phyloP scores from a whole-genome alignment of 2,888 invertebrate genomes.

The Eueremaeus valkanovi region DNA sequence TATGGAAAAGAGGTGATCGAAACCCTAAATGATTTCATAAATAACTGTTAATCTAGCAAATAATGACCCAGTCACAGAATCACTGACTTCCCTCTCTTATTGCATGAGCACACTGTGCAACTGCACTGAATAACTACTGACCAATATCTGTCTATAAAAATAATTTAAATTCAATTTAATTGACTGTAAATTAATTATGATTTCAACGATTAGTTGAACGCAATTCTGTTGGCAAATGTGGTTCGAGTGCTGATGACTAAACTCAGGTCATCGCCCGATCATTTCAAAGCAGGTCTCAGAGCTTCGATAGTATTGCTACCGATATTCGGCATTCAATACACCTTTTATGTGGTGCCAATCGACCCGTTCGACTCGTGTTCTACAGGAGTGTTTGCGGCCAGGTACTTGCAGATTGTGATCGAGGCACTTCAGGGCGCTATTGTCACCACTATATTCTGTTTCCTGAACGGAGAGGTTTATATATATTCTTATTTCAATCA shows the following conservation, averaged over 20 bases:
- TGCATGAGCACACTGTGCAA: no score
- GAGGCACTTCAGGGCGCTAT: slow-evolving; percentile 59
- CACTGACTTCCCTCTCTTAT: no score
- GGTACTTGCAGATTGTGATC: slow-evolving; percentile 37
- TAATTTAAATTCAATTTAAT: no score
- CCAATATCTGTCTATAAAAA: no score
- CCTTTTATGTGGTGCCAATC: slow-evolving; percentile 60
- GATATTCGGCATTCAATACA: slow-evolving; percentile 65
- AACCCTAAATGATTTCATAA: no score
- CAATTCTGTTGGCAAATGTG: slow-evolving; percentile 62
- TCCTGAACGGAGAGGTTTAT: slow-evolving; percentile 62
- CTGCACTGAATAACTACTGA: no score
- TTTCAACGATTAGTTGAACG: slow-evolving; percentile 56
- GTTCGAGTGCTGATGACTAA: slow-evolving; percentile 63
- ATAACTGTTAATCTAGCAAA: no score
- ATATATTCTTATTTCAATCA: not conserved
- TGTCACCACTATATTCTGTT: slow-evolving; percentile 65
- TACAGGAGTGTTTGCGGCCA: slow-evolving; percentile 49
- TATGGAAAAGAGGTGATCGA: no score
- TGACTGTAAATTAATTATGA: not conserved
- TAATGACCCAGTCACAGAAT: no score
- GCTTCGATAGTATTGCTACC: slow-evolving; percentile 66
- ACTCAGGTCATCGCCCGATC: slow-evolving; percentile 54
- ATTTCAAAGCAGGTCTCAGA: slow-evolving; percentile 53
- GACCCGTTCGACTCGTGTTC: slow-evolving; percentile 39